Evolutionary conservation across 2,113 vertebrate genomes (phyloP), one percentile per base, ranked within the genome.

Genomic region (Maccullochella peelii): DNA sequence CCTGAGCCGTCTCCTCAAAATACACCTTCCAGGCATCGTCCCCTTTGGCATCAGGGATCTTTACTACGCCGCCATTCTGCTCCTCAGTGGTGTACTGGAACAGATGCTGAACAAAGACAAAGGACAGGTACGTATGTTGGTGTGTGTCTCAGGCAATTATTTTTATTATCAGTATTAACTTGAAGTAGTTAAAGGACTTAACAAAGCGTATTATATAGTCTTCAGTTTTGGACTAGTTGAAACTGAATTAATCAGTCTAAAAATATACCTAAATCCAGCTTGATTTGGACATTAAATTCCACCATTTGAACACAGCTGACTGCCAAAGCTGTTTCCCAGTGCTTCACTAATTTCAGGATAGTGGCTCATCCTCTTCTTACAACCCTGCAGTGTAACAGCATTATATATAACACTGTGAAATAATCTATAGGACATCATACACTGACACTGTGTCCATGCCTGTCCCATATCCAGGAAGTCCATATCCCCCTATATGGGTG

Each of bases 11-110:
- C 93, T 99, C 98, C 1, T 99, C 98, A 6, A 97, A 99, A 86
- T 99, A 99, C 7, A 99, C 98, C 88, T 99, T 99, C 98, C 98
- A 99, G 6, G 98, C 98, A 0, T 99, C 98, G 0, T 99, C 98
- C 0, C 98, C 98, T 89, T 99, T 99, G 73, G 98, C 98, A 0
- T 99, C 98, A 0, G 98, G 98, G 80, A 99, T 99, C 92, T 97
- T 98, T 50, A 99, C 97, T 0, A 97, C 97, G 0, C 98, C 98
- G 0, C 96, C 94, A 80, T 98, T 99, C 93, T 99, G 98, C 76
- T 98, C 94, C 52, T 99, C 98, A 5, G 98, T 99, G 85, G 98
- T 97, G 20, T 97, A 99, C 90, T 99, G 98, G 93, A 99, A 99
- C 14, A 99, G 90, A 94, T 99, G 98, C 98, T 99, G 86, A 33